Conservation (phyloP, 2,113 vertebrate genomes). For the Equus quagga region DNA sequence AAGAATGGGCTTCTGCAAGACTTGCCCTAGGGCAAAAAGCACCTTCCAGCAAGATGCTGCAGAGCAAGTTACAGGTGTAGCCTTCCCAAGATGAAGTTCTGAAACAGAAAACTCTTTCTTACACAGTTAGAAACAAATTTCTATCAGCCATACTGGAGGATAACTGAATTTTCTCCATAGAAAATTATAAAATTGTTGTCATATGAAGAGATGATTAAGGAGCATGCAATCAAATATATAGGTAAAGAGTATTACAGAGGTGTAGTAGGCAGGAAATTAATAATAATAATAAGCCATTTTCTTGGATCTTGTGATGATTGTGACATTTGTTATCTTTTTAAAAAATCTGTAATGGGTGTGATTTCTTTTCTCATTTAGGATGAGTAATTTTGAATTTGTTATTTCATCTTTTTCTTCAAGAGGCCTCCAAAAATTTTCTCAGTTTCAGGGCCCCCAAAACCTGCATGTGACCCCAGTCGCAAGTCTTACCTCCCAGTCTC, state of each 20-base stretch:
- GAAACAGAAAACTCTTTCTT: background rate
- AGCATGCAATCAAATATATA: background rate
- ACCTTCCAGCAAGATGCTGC: background rate
- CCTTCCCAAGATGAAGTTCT: background rate
- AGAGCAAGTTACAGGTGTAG: background rate
- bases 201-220: background rate
- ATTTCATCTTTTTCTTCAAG: constrained; percentile 21
- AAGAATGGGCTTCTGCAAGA: background rate
- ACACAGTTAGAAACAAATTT: constrained; percentile 28
- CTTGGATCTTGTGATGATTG: background rate
- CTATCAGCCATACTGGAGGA: background rate
- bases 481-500: background rate
- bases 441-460: background rate
- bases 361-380: background rate
- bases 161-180: constrained; percentile 24
- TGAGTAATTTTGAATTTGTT: constrained; percentile 22
- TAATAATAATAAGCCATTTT: background rate
- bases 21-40: background rate
- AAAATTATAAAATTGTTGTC: constrained; percentile 16
- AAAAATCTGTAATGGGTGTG: background rate
- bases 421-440: background rate
- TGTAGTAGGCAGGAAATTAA: background rate
- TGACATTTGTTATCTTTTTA: background rate
- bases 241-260: background rate
- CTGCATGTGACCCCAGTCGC: background rate